phyloP scores from a whole-genome alignment of 2,797 vertebrate genomes.

The Cheirogaleus major region DNA sequence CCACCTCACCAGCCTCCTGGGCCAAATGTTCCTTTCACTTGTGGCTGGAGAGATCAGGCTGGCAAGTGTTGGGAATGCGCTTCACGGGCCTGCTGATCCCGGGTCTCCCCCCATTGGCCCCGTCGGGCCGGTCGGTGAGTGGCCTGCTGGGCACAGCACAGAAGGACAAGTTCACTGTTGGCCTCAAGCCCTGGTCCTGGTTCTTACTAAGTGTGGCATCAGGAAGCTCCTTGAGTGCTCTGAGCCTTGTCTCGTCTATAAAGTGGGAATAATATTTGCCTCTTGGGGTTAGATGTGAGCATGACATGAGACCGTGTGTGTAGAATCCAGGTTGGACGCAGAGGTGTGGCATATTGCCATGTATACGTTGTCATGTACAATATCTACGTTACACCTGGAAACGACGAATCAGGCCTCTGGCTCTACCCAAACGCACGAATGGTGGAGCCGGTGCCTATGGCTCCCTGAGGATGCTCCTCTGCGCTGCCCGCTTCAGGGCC shows the following conservation, averaged over 20 bases:
- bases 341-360: too few relatives aligned
- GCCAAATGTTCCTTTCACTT: neutral
- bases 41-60: neutral
- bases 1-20: neutral
- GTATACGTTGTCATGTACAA: rapidly evolving
- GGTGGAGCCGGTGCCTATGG: neutral
- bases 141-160: rapidly evolving
- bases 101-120: rapidly evolving
- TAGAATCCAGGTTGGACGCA: too few relatives aligned
- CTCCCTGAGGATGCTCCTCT: too few relatives aligned
- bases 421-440: too few relatives aligned
- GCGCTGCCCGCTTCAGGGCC: neutral
- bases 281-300: neutral
- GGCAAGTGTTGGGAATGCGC: neutral
- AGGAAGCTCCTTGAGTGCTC: neutral
- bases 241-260: rapidly evolving
- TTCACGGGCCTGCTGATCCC: rapidly evolving
- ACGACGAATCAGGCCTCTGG: neutral
- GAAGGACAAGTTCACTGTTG: too few relatives aligned
- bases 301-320: neutral
- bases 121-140: rapidly evolving
- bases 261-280: neutral
- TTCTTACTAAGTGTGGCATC: neutral
- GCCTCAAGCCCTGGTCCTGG: rapidly evolving
- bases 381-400: rapidly evolving